These are phyloP conservation scores for Scytalopus superciliaris DNA, from an alignment of 2,113 vertebrate species.

Conservation along the genomic window DNA sequence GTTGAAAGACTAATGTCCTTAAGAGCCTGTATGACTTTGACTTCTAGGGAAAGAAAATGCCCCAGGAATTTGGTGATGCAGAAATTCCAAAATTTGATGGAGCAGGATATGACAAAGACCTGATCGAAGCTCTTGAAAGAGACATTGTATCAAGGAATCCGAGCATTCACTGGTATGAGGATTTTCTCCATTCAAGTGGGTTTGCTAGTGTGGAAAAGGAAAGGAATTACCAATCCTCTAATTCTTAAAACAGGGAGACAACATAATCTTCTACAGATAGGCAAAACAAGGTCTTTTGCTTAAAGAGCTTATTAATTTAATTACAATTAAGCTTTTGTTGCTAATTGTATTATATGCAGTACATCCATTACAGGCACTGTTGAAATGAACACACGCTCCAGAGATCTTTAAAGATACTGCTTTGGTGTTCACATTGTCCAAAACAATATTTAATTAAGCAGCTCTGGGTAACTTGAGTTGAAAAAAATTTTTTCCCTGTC, in stretches of 20 bases:
- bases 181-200: background rate
- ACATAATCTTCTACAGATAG: background rate
- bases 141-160: slow-evolving; percentile 97
- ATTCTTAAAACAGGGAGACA: background rate
- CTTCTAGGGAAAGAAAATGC: slow-evolving; percentile 82
- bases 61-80: slow-evolving; percentile 78
- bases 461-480: background rate
- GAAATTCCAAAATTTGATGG: slow-evolving; percentile 92
- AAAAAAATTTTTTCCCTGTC: background rate
- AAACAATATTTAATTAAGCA: slow-evolving; percentile 56
- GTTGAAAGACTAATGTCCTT: background rate
- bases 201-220: background rate
- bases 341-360: background rate
- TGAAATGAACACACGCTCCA: background rate
- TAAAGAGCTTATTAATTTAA: slow-evolving; percentile 3
- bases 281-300: background rate
- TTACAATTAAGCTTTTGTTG: slow-evolving; percentile 3
- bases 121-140: slow-evolving; percentile 91
- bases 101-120: slow-evolving; percentile 87
- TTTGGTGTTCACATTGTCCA: slow-evolving; percentile 20
- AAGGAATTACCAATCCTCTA: background rate
- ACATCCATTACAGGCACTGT: background rate
- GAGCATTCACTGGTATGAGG: slow-evolving; percentile 90
- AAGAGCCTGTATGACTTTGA: background rate
- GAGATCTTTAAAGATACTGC: background rate